Evolutionary conservation across 2,888 invertebrate genomes (phyloP).

Genomic region (Lysandra bellargus): DNA sequence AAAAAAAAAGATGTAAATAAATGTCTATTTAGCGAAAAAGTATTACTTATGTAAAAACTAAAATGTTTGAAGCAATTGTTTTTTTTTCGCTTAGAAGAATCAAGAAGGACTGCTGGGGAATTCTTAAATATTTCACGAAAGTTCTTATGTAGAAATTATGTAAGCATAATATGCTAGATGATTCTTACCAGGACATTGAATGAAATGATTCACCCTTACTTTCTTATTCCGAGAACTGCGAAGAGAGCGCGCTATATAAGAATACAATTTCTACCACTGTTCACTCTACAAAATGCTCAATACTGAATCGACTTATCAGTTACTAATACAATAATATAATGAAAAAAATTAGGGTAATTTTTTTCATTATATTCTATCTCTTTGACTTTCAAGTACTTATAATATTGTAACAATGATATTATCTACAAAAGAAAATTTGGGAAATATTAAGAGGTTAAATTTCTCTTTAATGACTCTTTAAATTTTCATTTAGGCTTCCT

Average conservation of each 20-base stretch:
- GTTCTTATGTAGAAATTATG: neutral
- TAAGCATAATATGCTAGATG: constrained; percentile 1
- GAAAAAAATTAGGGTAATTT: too few species aligned
- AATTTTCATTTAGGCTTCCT: too few species aligned
- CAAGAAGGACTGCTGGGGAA: neutral
- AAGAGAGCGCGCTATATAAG: constrained; percentile 29
- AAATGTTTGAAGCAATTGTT: neutral
- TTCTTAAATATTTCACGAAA: neutral
- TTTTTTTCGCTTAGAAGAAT: neutral
- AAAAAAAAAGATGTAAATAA: neutral
- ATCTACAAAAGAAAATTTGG: too few species aligned
- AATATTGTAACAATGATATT: too few species aligned
- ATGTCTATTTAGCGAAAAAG: neutral
- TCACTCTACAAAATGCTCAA: neutral
- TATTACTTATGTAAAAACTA: neutral
- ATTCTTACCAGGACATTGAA: constrained; percentile 13
- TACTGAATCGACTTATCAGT: neutral
- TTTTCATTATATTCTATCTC: too few species aligned
- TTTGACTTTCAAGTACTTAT: too few species aligned
- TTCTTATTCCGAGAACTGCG: constrained; percentile 56
- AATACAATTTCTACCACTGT: neutral
- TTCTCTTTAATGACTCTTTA: too few species aligned
- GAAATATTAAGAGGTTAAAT: too few species aligned
- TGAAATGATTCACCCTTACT: constrained; percentile 51
- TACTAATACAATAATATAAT: too few species aligned